A percentile compares a stretch with the other conserved stretches of the same genome.
These are phyloP conservation scores for Nephrotoma guestfalica DNA, from an alignment of 2,888 invertebrate species.

Conservation along the genomic window DNA sequence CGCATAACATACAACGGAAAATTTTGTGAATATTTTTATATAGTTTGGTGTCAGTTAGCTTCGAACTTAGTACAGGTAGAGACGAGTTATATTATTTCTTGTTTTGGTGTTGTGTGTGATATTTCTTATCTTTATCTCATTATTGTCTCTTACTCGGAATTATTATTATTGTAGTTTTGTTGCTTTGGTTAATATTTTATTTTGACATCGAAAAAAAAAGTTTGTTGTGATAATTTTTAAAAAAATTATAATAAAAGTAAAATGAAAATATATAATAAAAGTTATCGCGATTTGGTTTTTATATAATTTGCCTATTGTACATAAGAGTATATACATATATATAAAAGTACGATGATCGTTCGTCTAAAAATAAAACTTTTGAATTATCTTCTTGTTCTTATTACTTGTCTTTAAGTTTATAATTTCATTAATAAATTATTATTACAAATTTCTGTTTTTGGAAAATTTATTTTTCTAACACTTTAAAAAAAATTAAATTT, in stretches of 20 bases:
- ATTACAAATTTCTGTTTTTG: neutral
- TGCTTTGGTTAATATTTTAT: neutral
- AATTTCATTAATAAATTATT: neutral
- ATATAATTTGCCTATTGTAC: neutral
- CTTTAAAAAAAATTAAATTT: neutral
- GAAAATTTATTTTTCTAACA: neutral
- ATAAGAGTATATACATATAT: slow-evolving; percentile 1
- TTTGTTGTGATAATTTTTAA: slow-evolving; percentile 3
- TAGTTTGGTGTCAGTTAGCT: slow-evolving; percentile 34
- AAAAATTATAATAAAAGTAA: slow-evolving; percentile 4
- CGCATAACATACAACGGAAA: slow-evolving; percentile 21
- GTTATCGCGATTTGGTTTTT: slow-evolving; percentile 16
- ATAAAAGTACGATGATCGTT: slow-evolving; percentile 16
- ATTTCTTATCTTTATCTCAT: slow-evolving; percentile 9
- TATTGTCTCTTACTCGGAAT: slow-evolving; percentile 24
- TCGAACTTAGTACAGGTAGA: slow-evolving; percentile 37
- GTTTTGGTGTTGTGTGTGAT: slow-evolving; percentile 5
- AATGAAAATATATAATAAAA: slow-evolving; percentile 7
- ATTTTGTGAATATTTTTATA: slow-evolving; percentile 32
- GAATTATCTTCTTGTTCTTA: slow-evolving; percentile 10
- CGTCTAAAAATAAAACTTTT: slow-evolving; percentile 13
- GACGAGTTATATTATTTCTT: slow-evolving; percentile 24
- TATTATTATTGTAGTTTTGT: slow-evolving; percentile 8
- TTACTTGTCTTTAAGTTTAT: slow-evolving; percentile 10
- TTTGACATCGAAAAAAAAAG: neutral